phyloP scores from a whole-genome alignment of 1,140 invertebrate genomes.

The Epicauta chinensis region DNA sequence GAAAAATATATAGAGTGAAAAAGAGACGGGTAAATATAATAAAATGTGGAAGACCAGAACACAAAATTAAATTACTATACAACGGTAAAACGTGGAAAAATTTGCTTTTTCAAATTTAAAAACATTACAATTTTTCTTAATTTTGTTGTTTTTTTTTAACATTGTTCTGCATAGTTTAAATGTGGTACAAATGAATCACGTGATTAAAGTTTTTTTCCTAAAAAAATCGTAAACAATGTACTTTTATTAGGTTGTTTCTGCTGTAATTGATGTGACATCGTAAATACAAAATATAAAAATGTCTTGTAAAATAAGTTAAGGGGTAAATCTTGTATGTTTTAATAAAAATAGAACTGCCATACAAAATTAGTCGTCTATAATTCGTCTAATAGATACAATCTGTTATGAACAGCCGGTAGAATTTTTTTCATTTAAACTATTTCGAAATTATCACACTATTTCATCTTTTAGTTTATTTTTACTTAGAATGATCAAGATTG shows the following conservation, averaged over 20 bases:
- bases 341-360: constrained; percentile 1
- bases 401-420: constrained; percentile 17
- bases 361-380: constrained; percentile 20
- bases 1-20: too few species aligned
- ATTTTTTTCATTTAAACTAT: constrained; percentile 1
- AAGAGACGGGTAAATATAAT: too few species aligned
- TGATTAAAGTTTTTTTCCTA: constrained; percentile 2
- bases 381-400: constrained; percentile 23
- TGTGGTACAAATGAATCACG: constrained; percentile 1
- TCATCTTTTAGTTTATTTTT: too few species aligned
- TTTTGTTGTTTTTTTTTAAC: constrained; percentile 4
- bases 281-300: constrained; percentile 19
- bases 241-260: constrained; percentile 15
- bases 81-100: not conserved
- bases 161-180: too few species aligned
- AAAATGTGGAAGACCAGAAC: too few species aligned
- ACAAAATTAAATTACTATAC: constrained; percentile 4
- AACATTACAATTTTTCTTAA: constrained; percentile 5
- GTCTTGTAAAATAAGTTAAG: constrained; percentile 12
- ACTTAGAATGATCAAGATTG: too few species aligned
- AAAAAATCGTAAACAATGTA: constrained; percentile 14
- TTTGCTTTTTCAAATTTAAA: not conserved
- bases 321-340: constrained; percentile 8
- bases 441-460: too few species aligned
- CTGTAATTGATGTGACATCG: constrained; percentile 12